These are phyloP conservation scores for Eudyptes chrysolophus DNA, from an alignment of 2,113 vertebrate genomes.

Conservation along the genomic window DNA sequence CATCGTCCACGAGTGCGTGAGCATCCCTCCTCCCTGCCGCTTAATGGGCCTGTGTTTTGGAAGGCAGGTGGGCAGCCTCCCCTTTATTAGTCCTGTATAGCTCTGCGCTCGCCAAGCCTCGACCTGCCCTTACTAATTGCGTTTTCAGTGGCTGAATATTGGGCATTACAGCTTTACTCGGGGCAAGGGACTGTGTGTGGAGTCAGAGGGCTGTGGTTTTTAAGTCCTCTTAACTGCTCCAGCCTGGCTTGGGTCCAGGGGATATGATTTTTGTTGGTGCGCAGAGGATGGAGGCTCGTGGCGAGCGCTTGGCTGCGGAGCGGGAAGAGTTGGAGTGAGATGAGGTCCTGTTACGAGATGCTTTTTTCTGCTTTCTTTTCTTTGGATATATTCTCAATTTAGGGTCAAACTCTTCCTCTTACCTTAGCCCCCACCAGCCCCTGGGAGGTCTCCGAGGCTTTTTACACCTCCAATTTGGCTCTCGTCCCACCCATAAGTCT, in stretches of 20 bases:
- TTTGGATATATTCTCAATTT: not conserved
- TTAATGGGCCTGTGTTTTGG: not conserved
- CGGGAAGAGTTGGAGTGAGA: not conserved
- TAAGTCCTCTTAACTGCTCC: not conserved
- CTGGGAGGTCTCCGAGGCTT: not conserved
- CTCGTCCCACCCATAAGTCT: rapidly evolving
- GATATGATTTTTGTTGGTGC: not conserved
- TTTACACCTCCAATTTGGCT: not conserved
- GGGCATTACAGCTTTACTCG: not conserved
- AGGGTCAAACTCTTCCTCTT: not conserved
- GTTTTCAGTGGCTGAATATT: rapidly evolving
- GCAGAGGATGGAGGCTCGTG: not conserved
- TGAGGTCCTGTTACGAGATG: not conserved
- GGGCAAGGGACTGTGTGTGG: not conserved
- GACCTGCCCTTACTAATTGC: not conserved
- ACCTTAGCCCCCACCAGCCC: not conserved
- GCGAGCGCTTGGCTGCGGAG: rapidly evolving
- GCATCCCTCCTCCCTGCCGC: not conserved
- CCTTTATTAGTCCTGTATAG: not conserved
- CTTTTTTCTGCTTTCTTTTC: not conserved
- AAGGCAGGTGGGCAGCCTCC: not conserved
- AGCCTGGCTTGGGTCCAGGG: not conserved
- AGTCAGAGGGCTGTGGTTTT: not conserved
- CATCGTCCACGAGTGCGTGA: not conserved
- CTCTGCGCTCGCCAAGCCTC: not conserved